A percentile compares a stretch with the other conserved stretches of the same genome.
phyloP scores from a whole-genome alignment of 2,888 invertebrate species.

The Neria commutata region DNA sequence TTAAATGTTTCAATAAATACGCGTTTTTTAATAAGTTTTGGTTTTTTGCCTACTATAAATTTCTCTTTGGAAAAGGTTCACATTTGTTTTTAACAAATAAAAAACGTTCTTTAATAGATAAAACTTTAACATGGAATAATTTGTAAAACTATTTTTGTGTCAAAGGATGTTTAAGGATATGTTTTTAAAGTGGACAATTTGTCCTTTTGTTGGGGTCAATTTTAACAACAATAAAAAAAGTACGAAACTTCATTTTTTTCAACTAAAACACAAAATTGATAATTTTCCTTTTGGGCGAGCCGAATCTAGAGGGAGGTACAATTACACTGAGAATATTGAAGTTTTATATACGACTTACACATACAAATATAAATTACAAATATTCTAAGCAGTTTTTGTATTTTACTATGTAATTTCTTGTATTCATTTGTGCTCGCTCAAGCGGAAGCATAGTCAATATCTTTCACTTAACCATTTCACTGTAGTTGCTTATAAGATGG shows the following conservation, averaged over 20 bases:
- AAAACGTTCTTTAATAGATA: not conserved
- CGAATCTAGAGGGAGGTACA: slow-evolving; percentile 18
- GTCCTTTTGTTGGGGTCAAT: slow-evolving; percentile 24
- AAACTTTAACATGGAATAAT: slow-evolving; percentile 6
- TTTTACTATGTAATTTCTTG: not conserved
- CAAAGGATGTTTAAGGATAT: slow-evolving; percentile 14
- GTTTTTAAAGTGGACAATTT: slow-evolving; percentile 25
- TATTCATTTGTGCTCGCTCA: too few relatives aligned
- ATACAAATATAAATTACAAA: not conserved
- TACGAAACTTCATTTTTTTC: too few relatives aligned
- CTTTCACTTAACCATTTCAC: too few relatives aligned
- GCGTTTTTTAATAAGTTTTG: not conserved
- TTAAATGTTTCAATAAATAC: slow-evolving; percentile 13
- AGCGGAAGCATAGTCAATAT: too few relatives aligned
- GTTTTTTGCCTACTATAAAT: not conserved
- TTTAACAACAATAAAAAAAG: slow-evolving; percentile 29
- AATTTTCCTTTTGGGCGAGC: slow-evolving; percentile 20
- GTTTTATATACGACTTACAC: not conserved
- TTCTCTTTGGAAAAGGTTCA: slow-evolving; percentile 1
- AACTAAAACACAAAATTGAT: too few relatives aligned
- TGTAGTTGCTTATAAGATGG: too few relatives aligned
- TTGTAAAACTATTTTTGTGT: slow-evolving; percentile 14
- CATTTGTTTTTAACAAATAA: not conserved
- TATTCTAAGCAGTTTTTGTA: not conserved
- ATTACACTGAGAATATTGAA: slow-evolving; percentile 17